Conservation (phyloP, 2,797 vertebrate species). For the Bradypodion pumilum region DNA sequence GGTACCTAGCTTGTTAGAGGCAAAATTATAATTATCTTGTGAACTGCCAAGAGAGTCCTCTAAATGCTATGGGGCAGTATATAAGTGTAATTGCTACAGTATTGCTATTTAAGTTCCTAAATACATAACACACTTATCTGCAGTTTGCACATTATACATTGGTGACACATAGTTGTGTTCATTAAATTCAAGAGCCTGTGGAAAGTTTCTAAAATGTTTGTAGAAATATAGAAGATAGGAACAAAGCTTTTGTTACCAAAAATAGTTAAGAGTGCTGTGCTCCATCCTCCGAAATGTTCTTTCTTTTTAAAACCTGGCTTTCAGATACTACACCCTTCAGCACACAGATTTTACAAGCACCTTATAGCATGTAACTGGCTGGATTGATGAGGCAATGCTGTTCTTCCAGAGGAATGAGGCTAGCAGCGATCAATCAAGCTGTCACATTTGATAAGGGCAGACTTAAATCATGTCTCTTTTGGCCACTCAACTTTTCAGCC, state of each 20-base stretch:
- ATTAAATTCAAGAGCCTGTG: no score
- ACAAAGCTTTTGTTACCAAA: neutral
- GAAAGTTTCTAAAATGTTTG: no score
- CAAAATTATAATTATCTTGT: no score
- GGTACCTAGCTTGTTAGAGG: no score
- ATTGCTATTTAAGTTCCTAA: no score
- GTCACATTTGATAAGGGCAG: constrained; percentile 16
- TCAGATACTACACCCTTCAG: neutral
- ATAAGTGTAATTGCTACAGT: no score
- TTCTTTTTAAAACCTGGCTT: no score
- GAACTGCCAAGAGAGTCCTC: no score
- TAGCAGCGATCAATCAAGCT: constrained; percentile 5
- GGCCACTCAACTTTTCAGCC: neutral
- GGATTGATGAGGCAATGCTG: constrained; percentile 13
- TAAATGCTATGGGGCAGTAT: no score
- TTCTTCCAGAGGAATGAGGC: neutral
- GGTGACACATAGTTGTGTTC: no score
- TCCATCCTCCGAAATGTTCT: no score
- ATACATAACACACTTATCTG: neutral
- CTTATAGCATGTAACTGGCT: constrained; percentile 9
- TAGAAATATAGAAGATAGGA: neutral
- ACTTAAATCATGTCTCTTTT: constrained; percentile 3
- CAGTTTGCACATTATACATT: neutral
- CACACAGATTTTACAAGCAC: constrained; percentile 28
- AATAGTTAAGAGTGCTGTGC: no score